Conservation (phyloP, 2,113 vertebrate species). For the Myiozetetes cayanensis region DNA sequence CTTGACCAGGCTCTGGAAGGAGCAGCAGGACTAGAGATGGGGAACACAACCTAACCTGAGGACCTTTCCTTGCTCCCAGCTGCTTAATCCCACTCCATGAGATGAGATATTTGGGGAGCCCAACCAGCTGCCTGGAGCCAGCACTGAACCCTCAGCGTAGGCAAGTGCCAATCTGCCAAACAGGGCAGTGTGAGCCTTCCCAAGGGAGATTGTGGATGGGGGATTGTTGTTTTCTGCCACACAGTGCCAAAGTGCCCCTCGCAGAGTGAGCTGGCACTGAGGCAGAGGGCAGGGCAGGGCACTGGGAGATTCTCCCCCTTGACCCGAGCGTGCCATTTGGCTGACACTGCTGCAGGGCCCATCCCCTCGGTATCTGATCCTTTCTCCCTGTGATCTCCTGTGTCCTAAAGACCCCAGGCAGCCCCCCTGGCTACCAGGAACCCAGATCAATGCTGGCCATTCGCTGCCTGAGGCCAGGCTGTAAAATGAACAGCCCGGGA, state of each 20-base stretch:
- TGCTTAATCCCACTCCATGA: rapidly evolving
- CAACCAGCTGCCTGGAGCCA: background rate
- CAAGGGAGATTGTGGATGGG: background rate
- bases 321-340: background rate
- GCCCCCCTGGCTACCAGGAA: background rate
- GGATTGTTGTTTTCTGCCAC: background rate
- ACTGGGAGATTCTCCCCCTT: background rate
- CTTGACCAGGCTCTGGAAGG: background rate
- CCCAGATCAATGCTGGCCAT: background rate
- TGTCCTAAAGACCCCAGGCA: background rate
- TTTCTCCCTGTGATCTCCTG: background rate
- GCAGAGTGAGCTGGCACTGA: background rate
- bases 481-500: background rate
- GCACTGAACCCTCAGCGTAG: background rate
- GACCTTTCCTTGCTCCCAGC: background rate
- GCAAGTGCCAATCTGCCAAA: rapidly evolving
- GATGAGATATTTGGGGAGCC: background rate
- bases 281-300: background rate
- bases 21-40: rapidly evolving
- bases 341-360: background rate
- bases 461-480: conserved; percentile 17
- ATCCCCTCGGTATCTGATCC: conserved; percentile 15
- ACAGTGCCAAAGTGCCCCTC: background rate
- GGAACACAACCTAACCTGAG: background rate
- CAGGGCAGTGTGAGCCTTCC: background rate